Conservation (phyloP, 2,113 vertebrate species). For the Dicrurus megarhynchus region DNA sequence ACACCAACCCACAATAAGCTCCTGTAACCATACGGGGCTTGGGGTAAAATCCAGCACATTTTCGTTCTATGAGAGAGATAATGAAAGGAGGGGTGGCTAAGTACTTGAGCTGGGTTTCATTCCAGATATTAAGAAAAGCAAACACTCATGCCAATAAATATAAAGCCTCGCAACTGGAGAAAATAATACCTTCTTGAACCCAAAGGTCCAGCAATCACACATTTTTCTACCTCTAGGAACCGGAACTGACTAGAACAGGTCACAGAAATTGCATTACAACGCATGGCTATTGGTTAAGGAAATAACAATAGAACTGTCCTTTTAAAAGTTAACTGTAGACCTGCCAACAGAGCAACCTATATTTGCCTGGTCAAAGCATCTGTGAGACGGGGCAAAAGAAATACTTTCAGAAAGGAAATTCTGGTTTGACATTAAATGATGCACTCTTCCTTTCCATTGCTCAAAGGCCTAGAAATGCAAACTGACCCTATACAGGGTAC, state of each 20-base stretch:
- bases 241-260: background rate
- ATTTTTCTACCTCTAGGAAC: background rate
- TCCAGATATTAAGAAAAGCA: background rate
- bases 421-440: background rate
- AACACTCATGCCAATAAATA: background rate
- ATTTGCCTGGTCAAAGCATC: background rate
- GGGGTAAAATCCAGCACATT: background rate
- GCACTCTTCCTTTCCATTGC: background rate
- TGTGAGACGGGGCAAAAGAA: background rate
- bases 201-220: background rate
- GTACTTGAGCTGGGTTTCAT: background rate
- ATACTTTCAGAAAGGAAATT: background rate
- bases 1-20: background rate
- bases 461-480: background rate
- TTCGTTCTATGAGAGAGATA: background rate
- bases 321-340: background rate
- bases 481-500: background rate
- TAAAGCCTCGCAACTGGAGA: background rate
- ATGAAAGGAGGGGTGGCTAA: background rate
- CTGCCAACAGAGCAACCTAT: background rate
- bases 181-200: background rate
- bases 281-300: background rate
- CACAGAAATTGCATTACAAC: background rate
- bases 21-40: background rate
- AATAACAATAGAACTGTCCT: background rate